Base-by-base conservation (phyloP, 92 coral and sea anemone genomes). In the Paragorgia papillata region DNA sequence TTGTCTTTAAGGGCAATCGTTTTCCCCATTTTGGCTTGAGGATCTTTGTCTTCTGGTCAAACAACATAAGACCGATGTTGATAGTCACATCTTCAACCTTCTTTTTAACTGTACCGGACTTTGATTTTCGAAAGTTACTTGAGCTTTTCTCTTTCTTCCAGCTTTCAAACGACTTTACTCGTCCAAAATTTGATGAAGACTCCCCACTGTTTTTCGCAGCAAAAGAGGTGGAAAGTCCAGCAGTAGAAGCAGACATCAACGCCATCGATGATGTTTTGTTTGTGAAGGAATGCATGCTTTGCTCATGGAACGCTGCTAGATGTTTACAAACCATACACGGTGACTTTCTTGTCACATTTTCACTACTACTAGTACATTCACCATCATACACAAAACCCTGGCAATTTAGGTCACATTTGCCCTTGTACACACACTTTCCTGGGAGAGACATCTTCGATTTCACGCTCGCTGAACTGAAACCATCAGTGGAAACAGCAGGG, bases 11-110 rank as follows among this genome's bases (percentile, higher is more conserved):
- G 57, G 81, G 81, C 43, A 75, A 43, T 61, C 48, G 28, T 44
- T 75, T 75, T 25, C 74, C 80, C 69, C 80, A 56, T 58, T 75
- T 75, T 57, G 73, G 67, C 48, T 75, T 75, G 21, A 75, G 56
- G 15, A 39, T 56, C 66, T 22, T 49, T 25, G 24, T 41, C 24
- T 54, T 73, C 18, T 48, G 25, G 43, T 54, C 66, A 73, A 73
- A 73, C 28, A 29, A 8, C 74, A 73, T 73, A 19, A 73, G 73
- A 28, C 67, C 66, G 50, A 73, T 73, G 56, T 73, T 73, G 32
- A 73, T 73, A 48, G 48, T 54, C 74, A 73, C 79, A 31, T 51
- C 39, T 33, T 54, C 79, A 20, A 44, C 44, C 70, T 74, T 61
- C 80, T 74, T 74, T 29, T 74, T 74, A 30, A 57, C 65, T 53